phyloP scores from a whole-genome alignment of 2,113 vertebrate species.

The Pygoscelis adeliae region DNA sequence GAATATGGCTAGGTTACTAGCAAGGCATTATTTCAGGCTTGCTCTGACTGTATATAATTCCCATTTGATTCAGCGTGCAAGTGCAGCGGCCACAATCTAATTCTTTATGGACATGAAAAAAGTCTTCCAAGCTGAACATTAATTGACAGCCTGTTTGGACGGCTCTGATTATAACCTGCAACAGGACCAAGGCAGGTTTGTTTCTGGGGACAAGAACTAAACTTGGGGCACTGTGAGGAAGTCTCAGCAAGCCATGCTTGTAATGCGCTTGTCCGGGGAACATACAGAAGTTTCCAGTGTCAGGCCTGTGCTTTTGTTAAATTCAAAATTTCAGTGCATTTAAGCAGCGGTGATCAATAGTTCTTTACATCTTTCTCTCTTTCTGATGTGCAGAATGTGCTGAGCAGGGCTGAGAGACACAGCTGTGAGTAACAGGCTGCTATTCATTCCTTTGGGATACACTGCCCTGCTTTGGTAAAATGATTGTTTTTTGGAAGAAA shows the following conservation, averaged over 20 bases:
- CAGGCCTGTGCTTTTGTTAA: background rate
- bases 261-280: background rate
- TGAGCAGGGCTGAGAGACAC: background rate
- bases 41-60: background rate
- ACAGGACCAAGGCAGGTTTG: background rate
- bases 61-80: background rate
- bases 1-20: background rate
- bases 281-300: background rate
- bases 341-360: constrained; percentile 10
- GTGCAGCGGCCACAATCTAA: background rate
- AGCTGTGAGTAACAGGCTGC: constrained; percentile 8
- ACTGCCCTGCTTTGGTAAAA: background rate
- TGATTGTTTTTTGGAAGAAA: background rate
- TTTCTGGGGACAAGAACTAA: background rate
- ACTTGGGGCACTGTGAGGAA: background rate
- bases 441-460: background rate
- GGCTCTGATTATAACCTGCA: background rate
- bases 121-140: background rate
- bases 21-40: background rate
- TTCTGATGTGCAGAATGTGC: constrained; percentile 21
- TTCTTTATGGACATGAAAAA: background rate
- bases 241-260: rapidly evolving
- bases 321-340: background rate
- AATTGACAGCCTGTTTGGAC: background rate
- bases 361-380: background rate